Evolutionary conservation across 2,888 invertebrate species (phyloP).

Genomic region (Mayetiola destructor): DNA sequence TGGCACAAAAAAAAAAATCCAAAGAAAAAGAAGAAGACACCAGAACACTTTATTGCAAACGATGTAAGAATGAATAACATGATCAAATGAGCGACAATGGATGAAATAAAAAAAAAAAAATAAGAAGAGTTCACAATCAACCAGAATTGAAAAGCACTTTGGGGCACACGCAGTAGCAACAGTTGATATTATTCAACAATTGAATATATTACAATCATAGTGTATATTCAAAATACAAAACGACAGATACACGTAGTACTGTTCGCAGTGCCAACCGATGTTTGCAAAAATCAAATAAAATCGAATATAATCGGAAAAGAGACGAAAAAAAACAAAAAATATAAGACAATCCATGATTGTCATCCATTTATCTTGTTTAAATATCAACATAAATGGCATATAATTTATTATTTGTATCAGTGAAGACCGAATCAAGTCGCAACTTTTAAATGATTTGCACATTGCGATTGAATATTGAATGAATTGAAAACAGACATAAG

Average conservation of each 20-base stretch:
- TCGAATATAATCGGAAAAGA: no score
- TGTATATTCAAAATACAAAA: no score
- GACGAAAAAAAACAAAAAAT: neutral
- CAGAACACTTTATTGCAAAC: neutral
- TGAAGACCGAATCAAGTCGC: neutral
- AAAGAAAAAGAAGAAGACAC: neutral
- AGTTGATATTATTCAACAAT: no score
- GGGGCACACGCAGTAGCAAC: neutral
- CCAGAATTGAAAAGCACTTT: neutral
- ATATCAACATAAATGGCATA: slow-evolving; percentile 14
- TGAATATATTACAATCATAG: no score
- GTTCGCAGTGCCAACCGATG: no score
- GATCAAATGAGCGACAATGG: neutral
- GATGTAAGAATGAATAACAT: neutral
- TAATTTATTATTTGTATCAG: slow-evolving; percentile 14
- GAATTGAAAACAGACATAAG: no score
- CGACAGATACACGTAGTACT: no score
- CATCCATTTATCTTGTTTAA: slow-evolving; percentile 15
- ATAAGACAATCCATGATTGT: slow-evolving; percentile 8
- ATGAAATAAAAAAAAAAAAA: neutral
- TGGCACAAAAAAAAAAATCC: neutral
- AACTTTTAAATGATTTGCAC: slow-evolving; percentile 2
- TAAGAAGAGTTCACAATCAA: neutral
- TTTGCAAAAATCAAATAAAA: no score
- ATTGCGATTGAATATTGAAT: no score